A percentile compares a stretch with the other conserved stretches of the same genome.
These are phyloP conservation scores for Hirudinaria manillensis DNA, from an alignment of 2,888 invertebrate species.

Conservation along the genomic window DNA sequence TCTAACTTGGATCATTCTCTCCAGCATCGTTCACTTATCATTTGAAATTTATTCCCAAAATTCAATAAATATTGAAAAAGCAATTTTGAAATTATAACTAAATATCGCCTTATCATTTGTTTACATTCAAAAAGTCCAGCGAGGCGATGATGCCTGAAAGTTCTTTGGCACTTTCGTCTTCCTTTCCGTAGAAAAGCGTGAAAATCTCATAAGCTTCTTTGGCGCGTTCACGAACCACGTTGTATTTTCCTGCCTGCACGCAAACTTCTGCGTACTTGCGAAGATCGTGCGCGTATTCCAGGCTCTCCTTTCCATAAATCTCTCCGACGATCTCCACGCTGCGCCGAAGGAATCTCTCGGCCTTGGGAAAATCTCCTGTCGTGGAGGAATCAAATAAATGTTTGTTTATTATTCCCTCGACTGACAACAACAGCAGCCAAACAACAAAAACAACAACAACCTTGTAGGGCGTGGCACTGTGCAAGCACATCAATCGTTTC, in stretches of 20 bases:
- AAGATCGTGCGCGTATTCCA: constrained; percentile 65
- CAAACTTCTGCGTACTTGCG: constrained; percentile 55
- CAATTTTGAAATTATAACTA: not conserved
- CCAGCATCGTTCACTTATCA: not conserved
- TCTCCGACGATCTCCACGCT: constrained; percentile 61
- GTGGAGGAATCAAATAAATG: no score
- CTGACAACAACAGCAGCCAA: not conserved
- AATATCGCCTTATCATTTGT: not conserved
- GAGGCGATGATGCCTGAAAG: not conserved
- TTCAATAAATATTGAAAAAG: not conserved
- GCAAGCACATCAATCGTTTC: constrained; percentile 58
- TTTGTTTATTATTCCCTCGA: no score
- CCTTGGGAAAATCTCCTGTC: constrained; percentile 53
- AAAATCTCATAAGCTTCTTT: constrained; percentile 13
- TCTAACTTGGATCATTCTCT: no score
- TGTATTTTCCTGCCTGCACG: not conserved
- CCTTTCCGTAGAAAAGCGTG: constrained; percentile 8
- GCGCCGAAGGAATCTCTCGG: constrained; percentile 57
- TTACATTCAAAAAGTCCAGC: not conserved
- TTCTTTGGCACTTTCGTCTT: not conserved
- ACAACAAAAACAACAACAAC: constrained; percentile 49
- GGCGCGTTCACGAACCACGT: constrained; percentile 6
- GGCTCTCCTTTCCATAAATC: constrained; percentile 63
- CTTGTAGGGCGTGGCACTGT: constrained; percentile 57
- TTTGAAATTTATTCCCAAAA: not conserved